Conservation (phyloP, 1,140 invertebrate genomes). For the Oppia nitens region DNA sequence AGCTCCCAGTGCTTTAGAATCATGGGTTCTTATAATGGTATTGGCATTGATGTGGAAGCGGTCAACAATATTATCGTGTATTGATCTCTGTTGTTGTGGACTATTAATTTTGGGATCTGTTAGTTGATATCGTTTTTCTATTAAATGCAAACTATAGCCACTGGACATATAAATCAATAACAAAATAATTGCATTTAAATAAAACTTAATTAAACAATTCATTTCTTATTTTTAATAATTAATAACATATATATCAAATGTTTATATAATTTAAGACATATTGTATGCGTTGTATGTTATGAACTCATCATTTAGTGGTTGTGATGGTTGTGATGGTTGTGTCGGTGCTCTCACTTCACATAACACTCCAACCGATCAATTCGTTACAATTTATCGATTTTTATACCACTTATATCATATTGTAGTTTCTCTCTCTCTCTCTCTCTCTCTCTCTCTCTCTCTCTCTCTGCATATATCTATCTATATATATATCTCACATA, state of each 20-base stretch:
- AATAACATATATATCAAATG: too few species aligned
- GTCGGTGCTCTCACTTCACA: not conserved
- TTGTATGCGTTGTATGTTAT: too few species aligned
- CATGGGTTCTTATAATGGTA: constrained; percentile 75
- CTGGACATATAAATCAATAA: not conserved
- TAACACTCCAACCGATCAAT: too few species aligned
- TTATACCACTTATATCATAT: too few species aligned
- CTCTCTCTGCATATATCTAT: too few species aligned
- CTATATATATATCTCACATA: too few species aligned
- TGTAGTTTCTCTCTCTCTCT: too few species aligned
- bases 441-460: too few species aligned
- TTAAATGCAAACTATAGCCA: not conserved
- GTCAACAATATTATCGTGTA: constrained; percentile 28
- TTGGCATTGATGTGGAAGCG: constrained; percentile 68
- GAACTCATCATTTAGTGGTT: too few species aligned
- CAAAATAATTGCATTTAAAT: not conserved
- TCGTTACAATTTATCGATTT: too few species aligned
- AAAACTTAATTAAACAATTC: not conserved
- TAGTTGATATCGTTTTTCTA: not conserved
- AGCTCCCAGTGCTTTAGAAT: constrained; percentile 66
- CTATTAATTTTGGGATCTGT: not conserved
- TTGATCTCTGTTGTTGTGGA: not conserved
- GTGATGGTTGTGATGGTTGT: too few species aligned
- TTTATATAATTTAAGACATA: too few species aligned
- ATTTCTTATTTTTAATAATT: not conserved